A percentile compares a stretch with the other conserved stretches of the same genome.
These are phyloP conservation scores for Scaptomyza montana DNA, from an alignment of 1,140 invertebrate genomes.

Conservation along the genomic window DNA sequence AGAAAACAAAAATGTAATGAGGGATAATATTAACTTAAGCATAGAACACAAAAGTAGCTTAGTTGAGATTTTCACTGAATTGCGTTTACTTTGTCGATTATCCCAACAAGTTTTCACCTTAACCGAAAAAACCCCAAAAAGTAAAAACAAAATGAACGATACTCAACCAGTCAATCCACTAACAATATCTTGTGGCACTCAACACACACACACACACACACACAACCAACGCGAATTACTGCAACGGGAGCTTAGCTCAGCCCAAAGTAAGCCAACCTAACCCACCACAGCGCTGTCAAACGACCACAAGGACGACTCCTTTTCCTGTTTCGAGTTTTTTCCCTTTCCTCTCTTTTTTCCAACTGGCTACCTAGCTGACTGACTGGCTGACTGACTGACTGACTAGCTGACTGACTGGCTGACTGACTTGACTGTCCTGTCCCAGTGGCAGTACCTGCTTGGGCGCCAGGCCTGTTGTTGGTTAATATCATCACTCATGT, in stretches of 20 bases:
- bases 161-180: slow-evolving; percentile 19
- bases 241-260: neutral
- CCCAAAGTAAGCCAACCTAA: neutral
- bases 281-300: neutral
- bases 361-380: slow-evolving; percentile 22
- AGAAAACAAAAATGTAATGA: neutral
- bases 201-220: slow-evolving; percentile 15
- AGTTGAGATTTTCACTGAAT: neutral
- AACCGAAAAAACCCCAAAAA: neutral
- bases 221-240: neutral
- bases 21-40: neutral
- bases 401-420: neutral
- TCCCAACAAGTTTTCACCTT: slow-evolving; percentile 13
- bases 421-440: neutral
- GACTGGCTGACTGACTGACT: slow-evolving; percentile 1
- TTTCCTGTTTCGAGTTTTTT: neutral
- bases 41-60: neutral
- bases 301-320: neutral
- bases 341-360: neutral
- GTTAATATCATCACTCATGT: slow-evolving; percentile 81
- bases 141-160: too few species aligned
- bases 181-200: slow-evolving; percentile 33
- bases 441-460: neutral
- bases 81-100: neutral
- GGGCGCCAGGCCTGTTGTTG: slow-evolving; percentile 57